phyloP scores from a whole-genome alignment of 2,888 invertebrate genomes.

The Synanthedon formicaeformis region DNA sequence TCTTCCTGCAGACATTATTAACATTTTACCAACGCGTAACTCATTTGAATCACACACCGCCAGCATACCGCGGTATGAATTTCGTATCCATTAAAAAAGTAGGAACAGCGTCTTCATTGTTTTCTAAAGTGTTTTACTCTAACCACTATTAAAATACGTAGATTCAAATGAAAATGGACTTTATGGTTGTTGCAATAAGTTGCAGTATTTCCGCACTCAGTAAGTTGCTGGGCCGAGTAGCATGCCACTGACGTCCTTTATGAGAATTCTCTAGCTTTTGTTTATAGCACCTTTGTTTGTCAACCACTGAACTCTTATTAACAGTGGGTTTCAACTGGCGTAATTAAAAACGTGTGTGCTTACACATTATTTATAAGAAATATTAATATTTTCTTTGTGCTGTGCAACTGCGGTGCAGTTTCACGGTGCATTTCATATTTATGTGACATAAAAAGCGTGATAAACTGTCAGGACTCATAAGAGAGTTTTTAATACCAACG shows the following conservation, averaged over 20 bases:
- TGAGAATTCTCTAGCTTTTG: constrained; percentile 21
- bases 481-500: too few relatives aligned
- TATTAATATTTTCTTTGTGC: not conserved
- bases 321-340: not conserved
- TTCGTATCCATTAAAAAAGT: constrained; percentile 7
- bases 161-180: not conserved
- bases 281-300: constrained; percentile 34
- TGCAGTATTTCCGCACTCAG: constrained; percentile 6
- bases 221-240: constrained; percentile 13
- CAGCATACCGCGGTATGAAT: constrained; percentile 1
- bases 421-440: too few relatives aligned
- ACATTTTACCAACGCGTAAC: not conserved
- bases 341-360: not conserved
- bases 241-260: constrained; percentile 39
- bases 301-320: not conserved
- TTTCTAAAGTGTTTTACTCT: constrained; percentile 17
- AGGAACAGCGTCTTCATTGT: constrained; percentile 25
- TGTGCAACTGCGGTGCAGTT: not conserved
- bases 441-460: too few relatives aligned
- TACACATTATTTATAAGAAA: not conserved
- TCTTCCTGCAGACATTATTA: not conserved
- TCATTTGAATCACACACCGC: constrained; percentile 1
- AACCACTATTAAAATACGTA: not conserved
- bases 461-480: too few relatives aligned
- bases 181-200: not conserved